Conservation (phyloP, 1,140 invertebrate genomes). For the Palaemon carinicauda region DNA sequence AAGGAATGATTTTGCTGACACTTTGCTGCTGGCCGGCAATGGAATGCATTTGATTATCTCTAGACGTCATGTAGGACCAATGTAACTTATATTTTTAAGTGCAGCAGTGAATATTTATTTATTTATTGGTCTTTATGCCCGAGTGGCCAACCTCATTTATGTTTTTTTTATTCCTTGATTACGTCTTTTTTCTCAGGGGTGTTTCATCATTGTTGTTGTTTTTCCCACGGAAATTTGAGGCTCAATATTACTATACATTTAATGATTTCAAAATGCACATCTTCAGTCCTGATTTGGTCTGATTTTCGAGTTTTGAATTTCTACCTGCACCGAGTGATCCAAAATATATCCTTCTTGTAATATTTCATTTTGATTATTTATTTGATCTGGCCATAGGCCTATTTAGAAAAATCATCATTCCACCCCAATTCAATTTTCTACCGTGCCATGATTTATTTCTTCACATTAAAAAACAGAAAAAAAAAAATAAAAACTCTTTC, state of each 20-base stretch:
- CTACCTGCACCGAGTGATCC: too few species aligned
- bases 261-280: background rate
- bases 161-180: background rate
- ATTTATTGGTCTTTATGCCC: constrained; percentile 41
- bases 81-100: constrained; percentile 26
- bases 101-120: constrained; percentile 28
- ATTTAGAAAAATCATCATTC: too few species aligned
- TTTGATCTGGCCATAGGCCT: too few species aligned
- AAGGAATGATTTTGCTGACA: background rate
- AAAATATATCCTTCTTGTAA: background rate
- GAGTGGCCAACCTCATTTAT: constrained; percentile 6
- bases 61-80: background rate
- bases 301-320: too few species aligned
- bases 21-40: constrained; percentile 26
- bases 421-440: too few species aligned
- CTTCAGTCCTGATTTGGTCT: background rate
- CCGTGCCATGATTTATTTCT: too few species aligned
- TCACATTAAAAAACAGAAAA: too few species aligned
- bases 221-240: background rate
- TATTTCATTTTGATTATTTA: background rate
- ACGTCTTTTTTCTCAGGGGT: background rate
- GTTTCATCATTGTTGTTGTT: background rate
- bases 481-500: too few species aligned
- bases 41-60: background rate
- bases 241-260: background rate